Evolutionary conservation across 1,140 invertebrate species (phyloP).

Genomic region (Condylostylus longicornis): DNA sequence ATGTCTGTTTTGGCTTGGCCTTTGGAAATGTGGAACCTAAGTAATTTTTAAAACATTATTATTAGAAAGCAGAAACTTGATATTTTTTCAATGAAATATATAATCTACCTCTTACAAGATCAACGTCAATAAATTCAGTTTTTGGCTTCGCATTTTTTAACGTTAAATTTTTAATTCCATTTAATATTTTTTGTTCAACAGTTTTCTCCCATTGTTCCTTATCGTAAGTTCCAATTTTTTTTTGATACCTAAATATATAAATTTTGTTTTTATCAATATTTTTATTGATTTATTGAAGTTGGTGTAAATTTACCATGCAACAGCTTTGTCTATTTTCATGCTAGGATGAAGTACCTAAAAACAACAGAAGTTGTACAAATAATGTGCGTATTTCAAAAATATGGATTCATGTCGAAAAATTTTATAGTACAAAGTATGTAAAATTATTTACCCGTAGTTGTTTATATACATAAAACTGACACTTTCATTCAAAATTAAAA

Average conservation of each 20-base stretch:
- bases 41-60: background rate
- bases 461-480: too few species aligned
- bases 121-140: constrained; percentile 87
- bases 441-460: too few species aligned
- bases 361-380: too few species aligned
- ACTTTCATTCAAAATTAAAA: too few species aligned
- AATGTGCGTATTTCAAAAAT: too few species aligned
- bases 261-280: background rate
- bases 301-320: constrained; percentile 22
- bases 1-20: constrained; percentile 78
- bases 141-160: constrained; percentile 76
- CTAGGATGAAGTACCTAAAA: too few species aligned
- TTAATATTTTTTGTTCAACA: constrained; percentile 74
- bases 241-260: constrained; percentile 58
- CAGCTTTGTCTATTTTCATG: constrained; percentile 34
- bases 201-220: constrained; percentile 93
- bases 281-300: background rate
- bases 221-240: constrained; percentile 90
- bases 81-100: background rate
- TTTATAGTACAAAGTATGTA: too few species aligned
- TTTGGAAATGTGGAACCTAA: constrained; percentile 85
- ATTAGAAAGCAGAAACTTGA: background rate
- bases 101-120: constrained; percentile 64
- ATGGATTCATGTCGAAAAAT: too few species aligned
- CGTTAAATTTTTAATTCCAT: constrained; percentile 70